Base-by-base conservation (phyloP, 2,888 invertebrate species). In the Trachelus troglodyta region DNA sequence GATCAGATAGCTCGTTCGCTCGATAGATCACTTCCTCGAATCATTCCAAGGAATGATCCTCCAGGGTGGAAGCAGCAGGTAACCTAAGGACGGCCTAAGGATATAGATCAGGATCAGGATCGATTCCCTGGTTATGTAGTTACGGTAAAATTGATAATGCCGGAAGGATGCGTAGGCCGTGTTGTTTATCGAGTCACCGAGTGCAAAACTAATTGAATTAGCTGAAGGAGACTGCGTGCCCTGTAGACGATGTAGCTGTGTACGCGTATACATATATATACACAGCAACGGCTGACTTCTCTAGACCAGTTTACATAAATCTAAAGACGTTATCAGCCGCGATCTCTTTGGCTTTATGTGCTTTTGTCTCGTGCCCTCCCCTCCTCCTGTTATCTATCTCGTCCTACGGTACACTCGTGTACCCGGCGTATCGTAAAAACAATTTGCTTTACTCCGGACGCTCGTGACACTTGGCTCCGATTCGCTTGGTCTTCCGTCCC, bases 241-340 rank as follows among this genome's bases (percentile, higher is more conserved):
- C 12, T 33, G 69, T 69, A 23, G 12, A 33, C n/a, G 4, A 69
- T 33, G 30, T 33, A 6, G 30, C 15, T 12, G 2, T 73, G 74
- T 68, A 69, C 34, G 23, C 4, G 0, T 73, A 74, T 71, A 69
- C 37, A 40, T 40, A 35, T 75, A 34, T 23, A 74, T 69, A 75
- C 34, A 35, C 34, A 30, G 75, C 37, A 69, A 30, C 31, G 30
- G 69, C 69, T 69, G 69, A 30, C 33, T 33, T 79, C 75, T 77
- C 76, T 74, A 79, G 79, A 83, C 83, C 81, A 81, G 83, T 83
- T 81, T 81, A 79, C 81, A 83, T 83, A 83, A 83, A 83, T 83
- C 83, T 81, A 82, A 76, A 69, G 78, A 77, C 77, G 79, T 77
- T 83, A 81, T 81, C 81, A 75, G 69, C 69, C 76, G 75, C 77